Conservation (phyloP, 2,113 vertebrate genomes). For the Melanerpes formicivorus region DNA sequence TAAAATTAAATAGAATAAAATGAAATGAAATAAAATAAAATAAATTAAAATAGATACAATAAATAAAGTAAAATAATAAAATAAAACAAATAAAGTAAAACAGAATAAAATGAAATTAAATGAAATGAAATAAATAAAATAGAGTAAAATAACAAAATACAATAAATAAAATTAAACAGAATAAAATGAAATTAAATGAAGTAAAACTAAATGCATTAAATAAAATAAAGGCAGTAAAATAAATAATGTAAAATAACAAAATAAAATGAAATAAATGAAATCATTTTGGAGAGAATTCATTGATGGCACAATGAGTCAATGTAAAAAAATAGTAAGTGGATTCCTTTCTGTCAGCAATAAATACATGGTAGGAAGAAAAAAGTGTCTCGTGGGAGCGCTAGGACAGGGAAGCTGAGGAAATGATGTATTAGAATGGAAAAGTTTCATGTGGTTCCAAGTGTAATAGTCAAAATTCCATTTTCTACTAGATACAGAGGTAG, state of each 20-base stretch:
- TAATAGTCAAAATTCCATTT: slow-evolving; percentile 25
- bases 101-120: not conserved
- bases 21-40: too few relatives aligned
- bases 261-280: not conserved
- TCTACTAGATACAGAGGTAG: not conserved
- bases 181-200: too few relatives aligned
- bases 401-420: not conserved
- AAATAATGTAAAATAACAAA: too few relatives aligned
- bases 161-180: too few relatives aligned
- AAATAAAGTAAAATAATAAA: too few relatives aligned
- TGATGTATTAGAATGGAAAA: not conserved
- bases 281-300: not conserved
- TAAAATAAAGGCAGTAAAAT: too few relatives aligned
- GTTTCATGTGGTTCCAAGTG: not conserved
- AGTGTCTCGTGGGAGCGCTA: not conserved
- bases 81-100: not conserved
- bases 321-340: not conserved
- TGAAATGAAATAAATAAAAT: too few relatives aligned
- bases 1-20: too few relatives aligned
- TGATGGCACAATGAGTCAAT: not conserved
- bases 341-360: not conserved
- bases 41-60: too few relatives aligned
- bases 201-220: too few relatives aligned
- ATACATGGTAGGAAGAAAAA: not conserved
- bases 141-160: too few relatives aligned